Conservation (phyloP, 2,888 invertebrate species). For the Embidobia sp. region DNA sequence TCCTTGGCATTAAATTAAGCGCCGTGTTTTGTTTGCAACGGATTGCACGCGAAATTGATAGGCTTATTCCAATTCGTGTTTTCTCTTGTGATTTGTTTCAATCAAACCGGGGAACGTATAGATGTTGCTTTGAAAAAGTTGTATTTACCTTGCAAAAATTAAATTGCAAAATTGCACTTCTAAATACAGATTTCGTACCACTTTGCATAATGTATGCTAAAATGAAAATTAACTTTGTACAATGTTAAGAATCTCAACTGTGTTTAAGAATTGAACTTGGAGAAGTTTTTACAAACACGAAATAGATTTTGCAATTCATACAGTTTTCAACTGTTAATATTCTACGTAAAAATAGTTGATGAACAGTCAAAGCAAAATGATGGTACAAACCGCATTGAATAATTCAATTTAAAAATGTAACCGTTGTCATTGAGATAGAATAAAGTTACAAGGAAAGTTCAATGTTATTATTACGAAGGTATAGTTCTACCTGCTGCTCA, state of each 20-base stretch:
- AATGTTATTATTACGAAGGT: conserved; percentile 55
- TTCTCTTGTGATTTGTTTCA: neutral
- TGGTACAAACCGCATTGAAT: conserved; percentile 17
- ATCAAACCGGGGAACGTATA: neutral
- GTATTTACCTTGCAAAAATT: no score
- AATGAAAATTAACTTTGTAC: no score
- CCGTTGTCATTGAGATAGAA: conserved; percentile 42
- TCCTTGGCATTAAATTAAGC: conserved; percentile 46
- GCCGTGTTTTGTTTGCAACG: conserved; percentile 17
- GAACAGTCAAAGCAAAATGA: conserved; percentile 2
- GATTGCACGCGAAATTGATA: conserved; percentile 18
- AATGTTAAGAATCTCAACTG: no score
- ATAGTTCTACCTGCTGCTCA: conserved; percentile 47
- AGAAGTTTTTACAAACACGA: no score
- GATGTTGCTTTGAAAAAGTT: no score
- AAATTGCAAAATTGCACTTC: no score
- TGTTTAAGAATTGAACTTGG: no score
- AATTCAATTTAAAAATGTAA: conserved; percentile 20
- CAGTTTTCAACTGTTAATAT: no score
- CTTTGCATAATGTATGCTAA: no score
- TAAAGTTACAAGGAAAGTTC: conserved; percentile 47
- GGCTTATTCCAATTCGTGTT: conserved; percentile 69
- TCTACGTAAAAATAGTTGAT: no score
- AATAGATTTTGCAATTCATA: no score
- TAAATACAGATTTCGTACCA: no score